Conservation (phyloP, 1,140 invertebrate species). For the Hormaphis cornu region DNA sequence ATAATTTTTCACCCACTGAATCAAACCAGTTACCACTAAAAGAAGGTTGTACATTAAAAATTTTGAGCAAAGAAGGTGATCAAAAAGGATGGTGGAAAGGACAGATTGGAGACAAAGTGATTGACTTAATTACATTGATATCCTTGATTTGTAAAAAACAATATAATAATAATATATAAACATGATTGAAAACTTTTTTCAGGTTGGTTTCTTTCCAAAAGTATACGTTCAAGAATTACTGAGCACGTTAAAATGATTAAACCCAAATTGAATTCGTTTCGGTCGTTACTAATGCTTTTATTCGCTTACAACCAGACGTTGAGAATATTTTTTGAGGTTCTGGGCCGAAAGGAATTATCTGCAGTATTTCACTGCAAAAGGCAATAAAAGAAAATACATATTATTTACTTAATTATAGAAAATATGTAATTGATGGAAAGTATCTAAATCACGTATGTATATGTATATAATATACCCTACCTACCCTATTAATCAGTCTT, state of each 20-base stretch:
- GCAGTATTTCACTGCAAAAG: conserved; percentile 28
- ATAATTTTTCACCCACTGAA: conserved; percentile 63
- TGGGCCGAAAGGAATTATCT: conserved; percentile 33
- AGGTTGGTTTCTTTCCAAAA: conserved; percentile 56
- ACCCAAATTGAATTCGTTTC: neutral
- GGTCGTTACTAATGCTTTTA: conserved; percentile 18
- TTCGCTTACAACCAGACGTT: conserved; percentile 34
- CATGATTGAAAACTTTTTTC: conserved; percentile 35
- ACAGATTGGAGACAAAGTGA: conserved; percentile 53
- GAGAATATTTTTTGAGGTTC: conserved; percentile 34
- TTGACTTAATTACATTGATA: conserved; percentile 4
- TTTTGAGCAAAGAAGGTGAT: conserved; percentile 65
- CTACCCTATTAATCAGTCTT: too few relatives aligned
- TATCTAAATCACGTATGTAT: too few relatives aligned
- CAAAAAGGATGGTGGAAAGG: conserved; percentile 77
- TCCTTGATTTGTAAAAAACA: neutral
- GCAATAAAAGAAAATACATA: neutral
- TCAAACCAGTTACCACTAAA: conserved; percentile 65
- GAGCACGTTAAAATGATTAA: neutral
- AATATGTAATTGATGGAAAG: neutral
- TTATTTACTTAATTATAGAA: neutral
- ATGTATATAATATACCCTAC: too few relatives aligned
- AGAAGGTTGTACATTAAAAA: conserved; percentile 66
- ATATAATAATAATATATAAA: conserved; percentile 8
- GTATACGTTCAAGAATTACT: conserved; percentile 50